phyloP scores from a whole-genome alignment of 2,797 vertebrate genomes.

The Channallabes apus region DNA sequence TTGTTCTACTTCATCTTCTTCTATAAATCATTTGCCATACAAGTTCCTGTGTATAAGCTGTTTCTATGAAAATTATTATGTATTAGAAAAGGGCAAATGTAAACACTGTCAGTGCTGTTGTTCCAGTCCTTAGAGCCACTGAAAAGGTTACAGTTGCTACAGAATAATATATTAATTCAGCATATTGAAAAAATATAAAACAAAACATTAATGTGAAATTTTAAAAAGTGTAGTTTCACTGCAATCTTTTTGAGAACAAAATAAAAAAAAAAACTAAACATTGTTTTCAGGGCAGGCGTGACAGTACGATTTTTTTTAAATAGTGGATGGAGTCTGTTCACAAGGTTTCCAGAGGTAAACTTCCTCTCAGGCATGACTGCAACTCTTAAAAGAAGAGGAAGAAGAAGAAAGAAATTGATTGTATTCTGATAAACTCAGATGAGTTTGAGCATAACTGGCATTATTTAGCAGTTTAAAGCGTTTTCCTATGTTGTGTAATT shows the following conservation, averaged over 20 bases:
- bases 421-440: not conserved
- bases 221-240: not conserved
- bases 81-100: no score
- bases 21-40: no score
- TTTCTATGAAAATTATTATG: no score
- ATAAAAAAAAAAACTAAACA: not conserved
- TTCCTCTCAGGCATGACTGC: not conserved
- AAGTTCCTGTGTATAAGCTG: no score
- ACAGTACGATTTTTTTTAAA: not conserved
- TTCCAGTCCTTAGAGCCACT: not conserved
- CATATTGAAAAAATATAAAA: not conserved
- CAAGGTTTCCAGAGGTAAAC: not conserved
- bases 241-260: not conserved
- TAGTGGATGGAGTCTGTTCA: not conserved
- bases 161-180: not conserved
- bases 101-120: no score
- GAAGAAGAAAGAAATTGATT: not conserved
- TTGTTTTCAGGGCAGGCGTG: not conserved
- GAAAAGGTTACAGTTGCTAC: not conserved
- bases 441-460: not conserved
- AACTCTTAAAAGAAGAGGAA: not conserved
- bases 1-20: no score
- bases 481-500: not conserved
- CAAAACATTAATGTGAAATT: not conserved
- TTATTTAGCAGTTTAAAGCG: not conserved